Base-by-base conservation (phyloP, 2,888 invertebrate species). In the Branchellion lobata region DNA sequence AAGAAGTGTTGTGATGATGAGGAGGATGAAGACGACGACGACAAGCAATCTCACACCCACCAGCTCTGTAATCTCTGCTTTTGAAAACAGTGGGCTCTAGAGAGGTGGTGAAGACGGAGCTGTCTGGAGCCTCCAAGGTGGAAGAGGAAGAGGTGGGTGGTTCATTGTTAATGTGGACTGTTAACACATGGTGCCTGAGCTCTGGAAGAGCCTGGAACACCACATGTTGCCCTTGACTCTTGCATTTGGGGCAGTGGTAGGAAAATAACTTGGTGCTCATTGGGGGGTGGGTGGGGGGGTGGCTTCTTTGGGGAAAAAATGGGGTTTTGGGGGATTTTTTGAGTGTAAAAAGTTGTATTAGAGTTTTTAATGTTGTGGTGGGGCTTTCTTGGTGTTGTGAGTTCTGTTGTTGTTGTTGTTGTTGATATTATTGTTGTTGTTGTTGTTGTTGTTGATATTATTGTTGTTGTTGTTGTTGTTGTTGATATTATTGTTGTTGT, bases 171-270 rank as follows among this genome's bases (percentile, higher is more conserved):
- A 77, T 31, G 33, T 77, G 77, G 3, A 61, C 24, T 18, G n/a
- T 65, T n/a, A 77, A 57, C n/a, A 77, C 61, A 29, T 77, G 77
- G n/a, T 77, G 77, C 29, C 77, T 29, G 21, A 77, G 65, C 36
- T 77, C 77, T 18, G 77, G 77, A n/a, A 77, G 27, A 29, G 77
- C 29, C 24, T 31, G n/a, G 36, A 77, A 77, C 14, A 34, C 65
- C 18, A 31, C 34, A 34, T 77, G 33, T 2, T 65, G 21, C 18
- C 77, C 77, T 18, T 14, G 21, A 24, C 65, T 77, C 36, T 57
- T 53, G 40, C 77, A 77, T 33, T 77, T 77, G 53, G 77, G 77
- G 65, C 77, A 77, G 40, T 77, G 77, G 36, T 77, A 77, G 11
- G 65, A 34, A 14, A 31, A 33, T 11, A n/a, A 2, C 29, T 24